Base-by-base conservation (phyloP, 2,797 vertebrate genomes). In the Parambassis ranga region DNA sequence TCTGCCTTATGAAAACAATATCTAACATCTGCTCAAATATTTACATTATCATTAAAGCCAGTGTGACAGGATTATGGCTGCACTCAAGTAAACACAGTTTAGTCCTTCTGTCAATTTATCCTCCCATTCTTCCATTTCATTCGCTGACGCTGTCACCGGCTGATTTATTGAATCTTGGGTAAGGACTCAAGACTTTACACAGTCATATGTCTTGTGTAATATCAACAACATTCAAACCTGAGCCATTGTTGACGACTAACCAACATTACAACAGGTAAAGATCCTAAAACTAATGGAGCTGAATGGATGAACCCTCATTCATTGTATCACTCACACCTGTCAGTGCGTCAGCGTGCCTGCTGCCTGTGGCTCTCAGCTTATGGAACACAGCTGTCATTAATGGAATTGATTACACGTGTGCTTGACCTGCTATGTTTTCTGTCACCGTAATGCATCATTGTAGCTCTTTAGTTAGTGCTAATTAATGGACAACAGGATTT, bases 21-120 rank as follows among this genome's bases (percentile, higher is more conserved):
- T 24, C 15, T 24, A n/a, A 63, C 47, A 46, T 32, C 36, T 63
- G 13, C 30, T 50, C 43, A 37, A 43, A 39, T 48, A 35, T 42
- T 51, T 15, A 31, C 18, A 16, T 61, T 18, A 22, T 36, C 5
- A 41, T 32, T 35, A 10, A 30, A 55, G 16, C 10, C 31, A 9
- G 30, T 42, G 10, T 20, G 49, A 48, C 20, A 19, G 11, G 13
- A 19, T 30, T 39, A 68, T 19, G 10, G n/a, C 46, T 14, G 5
- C 0, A 32, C 3, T 15, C 7, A 27, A 18, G 15, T 37, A 42
- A 52, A 38, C 10, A 13, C 10, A 6, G 10, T 49, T 32, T 13
- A 43, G 9, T 11, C 38, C 4, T 51, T 57, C 3, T 4, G 14
- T 19, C 2, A 20, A 15, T 14, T 28, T 10, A 55, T 46, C 10